Base-by-base conservation (phyloP, 2,888 invertebrate genomes). In the Watsonalla binaria region DNA sequence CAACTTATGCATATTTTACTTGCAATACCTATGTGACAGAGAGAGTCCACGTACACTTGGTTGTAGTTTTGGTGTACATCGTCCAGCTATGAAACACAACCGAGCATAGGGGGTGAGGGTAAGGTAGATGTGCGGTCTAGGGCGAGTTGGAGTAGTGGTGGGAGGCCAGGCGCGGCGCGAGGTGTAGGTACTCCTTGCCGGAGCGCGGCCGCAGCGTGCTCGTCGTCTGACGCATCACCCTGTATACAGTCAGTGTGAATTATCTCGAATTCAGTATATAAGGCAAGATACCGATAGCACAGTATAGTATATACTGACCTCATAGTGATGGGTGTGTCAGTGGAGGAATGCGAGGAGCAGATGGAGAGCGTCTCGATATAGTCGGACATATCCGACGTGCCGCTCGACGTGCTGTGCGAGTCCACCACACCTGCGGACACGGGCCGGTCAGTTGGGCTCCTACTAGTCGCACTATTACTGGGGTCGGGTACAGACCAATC, bases 381-480 rank as follows among this genome's bases (percentile, higher is more conserved):
- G 86, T 96, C 96, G 5, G 96, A 96, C 96, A 96, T 96, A 75
- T 96, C 96, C 0, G 96, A 96, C 6, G 96, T 95, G 24, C 96
- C 96, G 74, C 96, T 96, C 74, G 96, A 96, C 9, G 95, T 96
- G 70, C 95, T 95, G 71, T 94, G 93, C 37, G 95, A 94, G 74
- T 94, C 94, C 66, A 92, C 84, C 59, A 84, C 73, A n/a, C 84
- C 88, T 86, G 66, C 48, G 14, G 14, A 45, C 7, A 52, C 9
- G 6, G 24, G 24, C 24, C 24, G 24, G 24, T 24, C 24, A 24
- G 24, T 24, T 24, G 24, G 24, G 2, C 4, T 2, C 24, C 4
- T 24, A 24, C 24, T 24, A 24, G 24, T 24, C 24, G 24, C 24
- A 24, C 24, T 24, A 24, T 4, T 24, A 24, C 24, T 24, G 24